Base-by-base conservation (phyloP, 1,140 invertebrate species). In the Drosophila serrata region DNA sequence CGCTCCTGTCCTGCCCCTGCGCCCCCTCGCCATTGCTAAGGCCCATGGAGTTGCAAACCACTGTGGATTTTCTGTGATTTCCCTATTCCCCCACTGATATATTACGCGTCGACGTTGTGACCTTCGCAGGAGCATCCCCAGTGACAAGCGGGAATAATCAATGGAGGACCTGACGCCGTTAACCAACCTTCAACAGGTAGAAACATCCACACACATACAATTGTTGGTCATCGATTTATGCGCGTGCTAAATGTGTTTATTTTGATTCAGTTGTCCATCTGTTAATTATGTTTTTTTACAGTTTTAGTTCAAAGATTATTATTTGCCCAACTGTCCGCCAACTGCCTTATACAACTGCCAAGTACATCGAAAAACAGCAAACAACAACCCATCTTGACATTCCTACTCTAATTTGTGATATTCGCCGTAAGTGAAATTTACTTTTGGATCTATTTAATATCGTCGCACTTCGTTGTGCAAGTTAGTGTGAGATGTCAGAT, bases 111-210 rank as follows among this genome's bases (percentile, higher is more conserved):
- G 7, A 49, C 53, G 49, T 37, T 69, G 64, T 82, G 59, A 81
- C 85, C 85, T 88, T 90, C 68, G 68, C 40, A 64, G 64, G 29
- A 73, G 51, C 43, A 70, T 56, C 22, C 39, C 39, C 81, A 88
- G 58, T 77, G 77, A 53, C 80, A 42, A 70, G 49, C 49, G 55
- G 67, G 46, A 48, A 82, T 88, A 91, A 88, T 92, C 86, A 77
- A 92, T 92, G 90, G 90, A 92, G 70, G 90, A 92, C 79, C 62
- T 92, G 51, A 92, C 86, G 58, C 90, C 90, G 35, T 73, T 92
- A 46, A 88, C 82, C 13, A 80, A 87, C 58, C 87, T 90, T 85
- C 90, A 91, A 91, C 90, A 92, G 90, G 90, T 92, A 91, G 76
- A 69, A 80, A 22, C 29, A 19, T 11, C 6, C 12, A 48, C n/a